Base-by-base conservation (phyloP, 2,888 invertebrate species). In the Macaria liturata region DNA sequence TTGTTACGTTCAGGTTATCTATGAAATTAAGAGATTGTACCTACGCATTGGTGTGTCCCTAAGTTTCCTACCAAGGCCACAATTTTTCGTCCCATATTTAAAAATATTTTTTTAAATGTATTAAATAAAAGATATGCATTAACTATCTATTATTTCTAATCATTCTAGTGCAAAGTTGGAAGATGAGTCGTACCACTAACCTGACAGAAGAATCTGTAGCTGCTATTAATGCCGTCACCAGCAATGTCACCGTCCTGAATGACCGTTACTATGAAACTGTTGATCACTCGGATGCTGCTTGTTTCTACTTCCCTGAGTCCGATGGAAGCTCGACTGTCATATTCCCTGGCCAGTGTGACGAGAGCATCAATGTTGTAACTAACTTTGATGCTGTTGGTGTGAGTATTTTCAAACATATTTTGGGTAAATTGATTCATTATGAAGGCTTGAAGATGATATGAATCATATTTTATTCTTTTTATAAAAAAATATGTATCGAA, bases 131-230 rank as follows among this genome's bases (percentile, higher is more conserved):
- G 20, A 20, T 1, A 20, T 20, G 1, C 1, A 20, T 20, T 20
- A 20, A 20, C 2, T 20, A 20, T 20, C 20, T 2, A 20, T 20
- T 20, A 20, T 20, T 20, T 20, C 20, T 20, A 20, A 20, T 37
- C 32, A 9, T 46, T 59, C 32, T 50, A 67, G 73, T 86, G 39
- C 74, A 88, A 46, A 68, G 74, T 49, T 91, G 89, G 81, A 85
- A 74, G 76, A 84, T 92, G 64, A 76, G 70, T 47, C 68, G 69
- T 4, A 48, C 57, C 4, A 66, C 65, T 9, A 66, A 52, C 3
- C 56, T 75, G 8, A 63, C 59, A 8, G 7, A 51, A 37, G 50
- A 37, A 7, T 69, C 74, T 0, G 53, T 37, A 9, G 54, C 32
- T 6, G 64, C 55, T 3, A 75, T 75, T 9, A 62, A 70, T 30